Conservation (phyloP, 1,140 invertebrate species). For the Caenorhabditis tropicalis region DNA sequence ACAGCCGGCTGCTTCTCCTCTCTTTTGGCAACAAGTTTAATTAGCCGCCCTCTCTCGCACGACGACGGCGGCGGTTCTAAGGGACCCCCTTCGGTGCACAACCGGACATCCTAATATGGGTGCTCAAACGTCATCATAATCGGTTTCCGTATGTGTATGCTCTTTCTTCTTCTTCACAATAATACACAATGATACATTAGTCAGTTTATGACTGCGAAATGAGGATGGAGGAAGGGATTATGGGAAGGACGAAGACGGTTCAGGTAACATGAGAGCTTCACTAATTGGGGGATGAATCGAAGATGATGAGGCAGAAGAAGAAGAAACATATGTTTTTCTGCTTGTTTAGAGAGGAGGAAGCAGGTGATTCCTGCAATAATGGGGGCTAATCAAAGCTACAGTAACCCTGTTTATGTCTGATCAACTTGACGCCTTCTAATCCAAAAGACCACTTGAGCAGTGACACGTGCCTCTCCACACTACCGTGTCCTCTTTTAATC, state of each 20-base stretch:
- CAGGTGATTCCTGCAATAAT: background rate
- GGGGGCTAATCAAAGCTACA: no score
- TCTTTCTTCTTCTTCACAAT: background rate
- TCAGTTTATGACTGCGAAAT: slow-evolving; percentile 2
- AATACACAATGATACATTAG: slow-evolving; percentile 34
- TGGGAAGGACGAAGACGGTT: background rate
- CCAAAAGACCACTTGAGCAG: background rate
- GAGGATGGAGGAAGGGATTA: background rate
- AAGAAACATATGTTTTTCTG: background rate
- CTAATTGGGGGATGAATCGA: slow-evolving; percentile 12
- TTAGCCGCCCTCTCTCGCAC: background rate
- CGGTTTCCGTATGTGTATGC: background rate
- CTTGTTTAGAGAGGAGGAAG: background rate
- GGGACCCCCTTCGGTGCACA: background rate
- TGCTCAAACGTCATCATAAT: slow-evolving; percentile 35
- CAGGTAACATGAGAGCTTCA: slow-evolving; percentile 20
- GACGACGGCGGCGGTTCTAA: background rate
- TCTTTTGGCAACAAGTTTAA: slow-evolving; percentile 24
- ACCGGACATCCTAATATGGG: slow-evolving; percentile 34
- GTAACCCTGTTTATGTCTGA: no score
- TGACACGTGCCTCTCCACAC: background rate
- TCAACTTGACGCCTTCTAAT: background rate
- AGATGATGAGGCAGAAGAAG: no score
- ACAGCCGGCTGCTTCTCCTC: background rate
- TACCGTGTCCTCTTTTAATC: background rate